Evolutionary conservation across 2,113 vertebrate species (phyloP).

Genomic region (Isurus oxyrinchus): DNA sequence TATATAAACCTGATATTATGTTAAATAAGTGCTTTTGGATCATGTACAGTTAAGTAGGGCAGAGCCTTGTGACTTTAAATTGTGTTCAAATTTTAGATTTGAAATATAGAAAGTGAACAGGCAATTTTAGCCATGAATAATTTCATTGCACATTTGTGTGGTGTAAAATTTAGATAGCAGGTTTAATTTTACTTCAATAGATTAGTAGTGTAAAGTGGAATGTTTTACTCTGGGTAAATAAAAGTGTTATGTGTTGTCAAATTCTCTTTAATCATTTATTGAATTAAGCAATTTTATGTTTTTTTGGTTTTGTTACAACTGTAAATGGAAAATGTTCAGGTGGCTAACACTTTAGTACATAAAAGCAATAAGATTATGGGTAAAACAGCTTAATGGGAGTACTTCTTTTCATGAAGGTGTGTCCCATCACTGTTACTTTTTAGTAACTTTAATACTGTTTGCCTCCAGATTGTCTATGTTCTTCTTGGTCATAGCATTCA

Average conservation of each 20-base stretch:
- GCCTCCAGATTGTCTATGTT: slow-evolving; percentile 91
- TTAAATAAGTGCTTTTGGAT: background rate
- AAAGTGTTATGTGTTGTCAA: background rate
- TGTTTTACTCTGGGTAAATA: background rate
- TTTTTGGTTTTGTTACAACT: background rate
- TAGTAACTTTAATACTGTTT: slow-evolving; percentile 94
- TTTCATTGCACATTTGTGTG: background rate
- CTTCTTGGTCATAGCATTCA: slow-evolving; percentile 94
- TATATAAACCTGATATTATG: background rate
- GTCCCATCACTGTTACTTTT: slow-evolving; percentile 44
- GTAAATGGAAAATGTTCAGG: background rate
- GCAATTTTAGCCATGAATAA: background rate
- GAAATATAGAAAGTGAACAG: background rate
- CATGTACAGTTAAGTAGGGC: background rate
- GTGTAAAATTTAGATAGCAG: background rate
- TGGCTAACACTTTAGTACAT: background rate
- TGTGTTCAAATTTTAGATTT: background rate
- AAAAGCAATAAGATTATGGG: background rate
- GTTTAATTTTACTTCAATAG: background rate
- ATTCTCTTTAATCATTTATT: background rate
- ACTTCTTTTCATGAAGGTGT: background rate
- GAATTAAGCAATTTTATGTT: background rate
- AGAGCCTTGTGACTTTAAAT: background rate
- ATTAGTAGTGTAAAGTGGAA: slow-evolving; percentile 7
- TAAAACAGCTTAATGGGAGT: background rate